Evolutionary conservation across 2,797 vertebrate species (phyloP), one percentile per base, ranked within the genome.

Genomic region (Limnodromus scolopaceus): DNA sequence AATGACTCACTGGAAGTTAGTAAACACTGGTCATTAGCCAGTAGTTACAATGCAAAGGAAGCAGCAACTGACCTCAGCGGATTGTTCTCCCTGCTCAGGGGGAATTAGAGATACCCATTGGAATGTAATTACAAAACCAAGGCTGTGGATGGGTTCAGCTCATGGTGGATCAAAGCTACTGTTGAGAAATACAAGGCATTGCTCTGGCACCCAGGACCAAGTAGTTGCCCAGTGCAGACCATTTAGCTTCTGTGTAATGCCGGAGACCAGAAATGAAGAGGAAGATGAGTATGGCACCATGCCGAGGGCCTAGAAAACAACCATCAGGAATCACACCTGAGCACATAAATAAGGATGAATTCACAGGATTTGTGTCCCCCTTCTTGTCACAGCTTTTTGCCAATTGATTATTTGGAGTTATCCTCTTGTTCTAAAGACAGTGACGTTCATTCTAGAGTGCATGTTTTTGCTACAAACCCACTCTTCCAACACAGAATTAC

Each of bases 21-120:
- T 16, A 76, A 95, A 76, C 87, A 22, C 65, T 55, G 89, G 61
- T 63, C 79, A 27, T 23, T 36, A 30, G 95, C 83, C 94, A 95
- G 93, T 9, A 75, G 76, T 22, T 16, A 9, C 82, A 84, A 38
- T 45, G 87, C 94, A 79, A 11, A 91, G 88, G 93, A 82, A 93
- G 96, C 63, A 15, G 92, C 93, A 75, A 18, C 63, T 16, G 88
- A 46, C 66, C 91, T 65, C 34, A 46, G 72, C 8, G 71, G 75
- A 91, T 61, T 95, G 89, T 77, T 93, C 94, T 39, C 72, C 48
- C 89, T 88, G 18, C 97, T 92, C 94, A 32, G 45, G 87, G 93
- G 87, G 92, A 96, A 91, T 91, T 94, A 82, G 93, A 96, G 81
- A 93, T 41, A 48, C 57, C 93, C 95, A 16, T 60, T 74, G 97